These are phyloP conservation scores for Spilosoma lubricipeda DNA, from an alignment of 2,888 invertebrate species.

Conservation along the genomic window DNA sequence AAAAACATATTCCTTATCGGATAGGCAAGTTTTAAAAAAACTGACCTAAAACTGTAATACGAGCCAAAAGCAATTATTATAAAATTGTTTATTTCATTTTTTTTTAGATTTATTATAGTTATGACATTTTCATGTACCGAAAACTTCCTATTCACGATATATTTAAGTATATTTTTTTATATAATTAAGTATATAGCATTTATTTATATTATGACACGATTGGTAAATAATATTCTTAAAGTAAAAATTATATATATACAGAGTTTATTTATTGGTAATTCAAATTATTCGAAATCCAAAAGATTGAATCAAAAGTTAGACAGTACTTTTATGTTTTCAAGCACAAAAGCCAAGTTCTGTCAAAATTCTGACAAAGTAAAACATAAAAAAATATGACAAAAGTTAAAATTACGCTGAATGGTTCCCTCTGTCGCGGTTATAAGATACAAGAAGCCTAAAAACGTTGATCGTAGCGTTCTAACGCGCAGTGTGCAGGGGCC, in stretches of 20 bases:
- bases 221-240: background rate
- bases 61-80: background rate
- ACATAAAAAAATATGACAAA: background rate
- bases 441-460: conserved; percentile 28
- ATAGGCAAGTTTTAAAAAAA: background rate
- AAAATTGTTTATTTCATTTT: background rate
- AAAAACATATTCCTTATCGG: background rate
- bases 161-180: background rate
- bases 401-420: background rate
- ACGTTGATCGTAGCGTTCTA: conserved; percentile 56
- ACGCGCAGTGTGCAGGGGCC: conserved; percentile 55
- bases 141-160: background rate
- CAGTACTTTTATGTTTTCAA: conserved; percentile 4
- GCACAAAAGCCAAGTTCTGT: background rate
- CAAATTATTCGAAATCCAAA: background rate
- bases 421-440: background rate
- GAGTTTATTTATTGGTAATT: background rate
- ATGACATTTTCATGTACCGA: background rate
- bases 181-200: background rate
- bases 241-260: background rate
- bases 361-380: background rate
- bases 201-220: background rate
- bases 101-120: background rate
- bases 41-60: background rate
- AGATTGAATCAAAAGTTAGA: background rate